Conservation (phyloP, 2,888 invertebrate species). For the Cataglyphis livida region DNA sequence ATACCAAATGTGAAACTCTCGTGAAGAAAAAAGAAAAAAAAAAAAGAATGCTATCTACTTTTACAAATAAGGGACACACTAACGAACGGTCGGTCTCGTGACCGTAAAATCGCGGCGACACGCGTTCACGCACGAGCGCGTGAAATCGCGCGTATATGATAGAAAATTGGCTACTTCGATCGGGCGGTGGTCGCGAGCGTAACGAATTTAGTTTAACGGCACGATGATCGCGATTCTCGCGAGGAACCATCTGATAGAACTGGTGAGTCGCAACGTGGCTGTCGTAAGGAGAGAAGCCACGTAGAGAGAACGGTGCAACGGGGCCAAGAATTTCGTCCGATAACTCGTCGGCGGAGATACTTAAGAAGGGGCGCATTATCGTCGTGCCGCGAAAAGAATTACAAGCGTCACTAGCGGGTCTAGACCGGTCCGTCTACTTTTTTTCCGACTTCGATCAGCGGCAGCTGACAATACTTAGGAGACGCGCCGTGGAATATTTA, state of each 20-base stretch:
- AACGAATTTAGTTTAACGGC: slow-evolving; percentile 59
- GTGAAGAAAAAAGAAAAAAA: background rate
- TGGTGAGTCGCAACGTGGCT: slow-evolving; percentile 18
- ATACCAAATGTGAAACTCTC: slow-evolving; percentile 24
- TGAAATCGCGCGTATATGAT: slow-evolving; percentile 42
- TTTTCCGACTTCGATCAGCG: slow-evolving; percentile 16
- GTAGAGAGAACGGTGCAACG: slow-evolving; percentile 62
- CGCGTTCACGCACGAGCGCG: slow-evolving; percentile 46
- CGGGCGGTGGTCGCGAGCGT: slow-evolving; percentile 43
- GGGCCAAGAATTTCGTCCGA: slow-evolving; percentile 58
- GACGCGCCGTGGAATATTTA: background rate
- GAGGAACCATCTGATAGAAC: slow-evolving; percentile 7
- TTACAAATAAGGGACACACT: slow-evolving; percentile 40
- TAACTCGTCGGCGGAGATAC: background rate
- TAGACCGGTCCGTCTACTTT: slow-evolving; percentile 23
- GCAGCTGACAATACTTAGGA: background rate
- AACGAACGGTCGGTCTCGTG: slow-evolving; percentile 35
- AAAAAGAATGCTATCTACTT: background rate
- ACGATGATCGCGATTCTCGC: slow-evolving; percentile 61
- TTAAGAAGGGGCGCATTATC: slow-evolving; percentile 1
- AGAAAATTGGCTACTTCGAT: slow-evolving; percentile 42
- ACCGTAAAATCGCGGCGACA: slow-evolving; percentile 36
- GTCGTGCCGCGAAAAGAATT: background rate
- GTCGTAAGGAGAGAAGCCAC: slow-evolving; percentile 29
- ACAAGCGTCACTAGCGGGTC: background rate